Evolutionary conservation across 2,888 invertebrate species (phyloP).

Genomic region (Empis livida): DNA sequence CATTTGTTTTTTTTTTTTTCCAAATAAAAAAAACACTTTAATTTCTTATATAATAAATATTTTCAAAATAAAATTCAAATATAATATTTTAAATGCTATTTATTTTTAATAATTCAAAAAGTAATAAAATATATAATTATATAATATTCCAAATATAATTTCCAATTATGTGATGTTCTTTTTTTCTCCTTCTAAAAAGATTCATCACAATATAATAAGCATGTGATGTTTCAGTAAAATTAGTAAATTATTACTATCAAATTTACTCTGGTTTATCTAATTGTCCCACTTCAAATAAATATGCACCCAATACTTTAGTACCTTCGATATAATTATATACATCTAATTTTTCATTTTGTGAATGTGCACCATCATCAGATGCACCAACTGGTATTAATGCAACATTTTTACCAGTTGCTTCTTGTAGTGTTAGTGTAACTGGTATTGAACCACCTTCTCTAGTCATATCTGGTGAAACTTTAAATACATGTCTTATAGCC

Average conservation of each 20-base stretch:
- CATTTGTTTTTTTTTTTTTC: too few species aligned
- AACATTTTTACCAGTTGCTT: constrained; percentile 86
- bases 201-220: too few species aligned
- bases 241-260: neutral
- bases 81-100: too few species aligned
- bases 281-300: constrained; percentile 56
- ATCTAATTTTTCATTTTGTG: constrained; percentile 96
- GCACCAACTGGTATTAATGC: constrained; percentile 89
- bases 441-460: constrained; percentile 98
- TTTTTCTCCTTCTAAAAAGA: too few species aligned
- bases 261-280: constrained; percentile 10
- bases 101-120: too few species aligned
- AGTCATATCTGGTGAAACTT: constrained; percentile 81
- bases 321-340: constrained; percentile 87
- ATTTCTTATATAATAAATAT: too few species aligned
- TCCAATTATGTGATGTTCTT: too few species aligned
- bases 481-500: constrained; percentile 75
- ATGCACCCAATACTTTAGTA: constrained; percentile 82
- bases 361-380: constrained; percentile 92
- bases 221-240: too few species aligned
- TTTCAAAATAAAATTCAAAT: too few species aligned
- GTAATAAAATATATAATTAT: too few species aligned
- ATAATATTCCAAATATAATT: too few species aligned
- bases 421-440: constrained; percentile 84
- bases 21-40: too few species aligned